phyloP scores from a whole-genome alignment of 2,113 vertebrate species.

The Pomatostomus ruficeps region DNA sequence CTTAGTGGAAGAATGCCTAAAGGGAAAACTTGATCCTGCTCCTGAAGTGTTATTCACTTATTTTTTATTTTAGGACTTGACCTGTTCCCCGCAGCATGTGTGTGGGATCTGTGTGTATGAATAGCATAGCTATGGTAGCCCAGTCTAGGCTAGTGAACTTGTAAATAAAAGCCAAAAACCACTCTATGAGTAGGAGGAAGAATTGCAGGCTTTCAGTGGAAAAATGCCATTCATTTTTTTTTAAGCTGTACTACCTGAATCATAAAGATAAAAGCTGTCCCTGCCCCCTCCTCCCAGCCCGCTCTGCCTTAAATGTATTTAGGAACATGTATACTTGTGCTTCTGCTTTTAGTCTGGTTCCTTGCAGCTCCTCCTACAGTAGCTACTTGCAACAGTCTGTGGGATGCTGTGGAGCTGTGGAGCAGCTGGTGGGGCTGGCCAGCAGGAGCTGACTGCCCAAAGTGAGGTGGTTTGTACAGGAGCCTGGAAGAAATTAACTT shows the following conservation, averaged over 20 bases:
- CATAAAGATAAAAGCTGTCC: background rate
- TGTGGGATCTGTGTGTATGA: background rate
- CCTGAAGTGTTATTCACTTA: background rate
- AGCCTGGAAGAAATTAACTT: background rate
- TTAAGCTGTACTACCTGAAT: background rate
- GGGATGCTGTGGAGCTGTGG: background rate
- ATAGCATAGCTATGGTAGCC: background rate
- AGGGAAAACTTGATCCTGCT: background rate
- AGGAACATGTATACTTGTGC: background rate
- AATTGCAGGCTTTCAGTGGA: background rate
- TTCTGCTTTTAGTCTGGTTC: background rate
- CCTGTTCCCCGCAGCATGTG: background rate
- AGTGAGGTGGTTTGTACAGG: background rate
- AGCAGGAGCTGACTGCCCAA: background rate
- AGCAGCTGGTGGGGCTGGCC: background rate
- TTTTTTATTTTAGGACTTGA: background rate
- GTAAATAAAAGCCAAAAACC: background rate
- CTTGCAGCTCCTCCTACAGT: background rate
- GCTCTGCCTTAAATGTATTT: background rate
- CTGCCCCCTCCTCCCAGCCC: rapidly evolving
- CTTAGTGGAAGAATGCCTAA: background rate
- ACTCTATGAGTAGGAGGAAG: background rate
- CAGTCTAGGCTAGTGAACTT: background rate
- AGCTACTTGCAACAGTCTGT: background rate
- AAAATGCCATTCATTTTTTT: background rate